phyloP scores from a whole-genome alignment of 1,140 invertebrate species.

The Calliphora vicina region DNA sequence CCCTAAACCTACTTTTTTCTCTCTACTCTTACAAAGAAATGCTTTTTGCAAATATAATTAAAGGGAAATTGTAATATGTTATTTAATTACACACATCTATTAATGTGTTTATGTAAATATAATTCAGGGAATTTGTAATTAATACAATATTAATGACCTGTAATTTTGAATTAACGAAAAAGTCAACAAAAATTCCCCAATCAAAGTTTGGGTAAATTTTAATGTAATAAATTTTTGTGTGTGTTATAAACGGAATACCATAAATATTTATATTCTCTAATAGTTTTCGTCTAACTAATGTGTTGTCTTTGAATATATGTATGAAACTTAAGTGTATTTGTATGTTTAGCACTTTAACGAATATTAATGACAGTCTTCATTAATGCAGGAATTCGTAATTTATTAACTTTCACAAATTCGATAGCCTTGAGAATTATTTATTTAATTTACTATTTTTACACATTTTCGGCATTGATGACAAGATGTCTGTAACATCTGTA shows the following conservation, averaged over 20 bases:
- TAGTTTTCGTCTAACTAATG: neutral
- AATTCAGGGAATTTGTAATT: neutral
- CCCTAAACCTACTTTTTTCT: neutral
- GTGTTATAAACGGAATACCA: neutral
- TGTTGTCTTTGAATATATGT: neutral
- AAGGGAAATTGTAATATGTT: neutral
- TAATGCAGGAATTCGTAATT: neutral
- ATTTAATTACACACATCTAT: neutral
- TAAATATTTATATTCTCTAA: neutral
- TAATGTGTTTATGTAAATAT: neutral
- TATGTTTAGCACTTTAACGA: neutral
- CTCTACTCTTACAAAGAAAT: too few relatives aligned
- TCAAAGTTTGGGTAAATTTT: too few relatives aligned
- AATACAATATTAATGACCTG: neutral
- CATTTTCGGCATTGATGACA: neutral
- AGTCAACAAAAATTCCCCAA: neutral
- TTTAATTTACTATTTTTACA: neutral
- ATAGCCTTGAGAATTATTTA: neutral
- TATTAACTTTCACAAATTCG: neutral
- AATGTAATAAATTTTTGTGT: neutral
- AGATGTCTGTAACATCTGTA: neutral
- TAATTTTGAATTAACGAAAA: neutral
- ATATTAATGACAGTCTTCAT: neutral
- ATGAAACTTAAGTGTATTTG: neutral
- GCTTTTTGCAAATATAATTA: neutral